Evolutionary conservation across 2,113 vertebrate species (phyloP).

Genomic region (Phaetusa simplex): DNA sequence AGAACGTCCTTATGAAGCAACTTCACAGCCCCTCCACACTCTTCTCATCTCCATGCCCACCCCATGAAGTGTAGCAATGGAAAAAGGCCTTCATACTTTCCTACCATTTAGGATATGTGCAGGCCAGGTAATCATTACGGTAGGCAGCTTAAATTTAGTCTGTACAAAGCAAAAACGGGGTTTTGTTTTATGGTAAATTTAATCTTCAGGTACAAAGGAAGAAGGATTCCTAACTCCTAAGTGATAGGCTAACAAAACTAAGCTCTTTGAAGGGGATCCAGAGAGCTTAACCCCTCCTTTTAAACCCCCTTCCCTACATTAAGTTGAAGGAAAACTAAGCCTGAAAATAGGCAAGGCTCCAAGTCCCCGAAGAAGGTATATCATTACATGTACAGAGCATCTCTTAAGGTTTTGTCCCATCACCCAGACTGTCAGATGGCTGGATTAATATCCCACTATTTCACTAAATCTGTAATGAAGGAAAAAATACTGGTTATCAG

Average conservation of each 20-base stretch:
- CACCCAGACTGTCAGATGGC: neutral
- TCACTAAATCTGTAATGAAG: neutral
- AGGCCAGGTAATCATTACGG: neutral
- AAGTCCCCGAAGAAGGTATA: neutral
- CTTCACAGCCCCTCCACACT: neutral
- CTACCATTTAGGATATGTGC: neutral
- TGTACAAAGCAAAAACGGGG: neutral
- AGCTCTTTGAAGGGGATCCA: neutral
- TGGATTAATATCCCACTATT: slow-evolving; percentile 8
- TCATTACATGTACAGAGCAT: neutral
- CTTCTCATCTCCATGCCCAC: neutral
- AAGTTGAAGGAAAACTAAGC: neutral
- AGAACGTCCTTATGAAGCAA: neutral
- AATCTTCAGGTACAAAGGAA: neutral
- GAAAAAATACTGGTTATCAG: neutral
- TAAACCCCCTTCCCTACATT: neutral
- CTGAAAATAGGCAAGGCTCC: neutral
- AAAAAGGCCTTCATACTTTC: neutral
- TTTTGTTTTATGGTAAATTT: neutral
- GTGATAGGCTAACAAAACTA: neutral
- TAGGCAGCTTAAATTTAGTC: neutral
- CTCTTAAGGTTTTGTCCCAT: neutral
- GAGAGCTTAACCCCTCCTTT: neutral
- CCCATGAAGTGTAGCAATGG: neutral
- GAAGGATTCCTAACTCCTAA: neutral